phyloP scores from a whole-genome alignment of 2,113 vertebrate species.

The Melanotaenia duboulayi region DNA sequence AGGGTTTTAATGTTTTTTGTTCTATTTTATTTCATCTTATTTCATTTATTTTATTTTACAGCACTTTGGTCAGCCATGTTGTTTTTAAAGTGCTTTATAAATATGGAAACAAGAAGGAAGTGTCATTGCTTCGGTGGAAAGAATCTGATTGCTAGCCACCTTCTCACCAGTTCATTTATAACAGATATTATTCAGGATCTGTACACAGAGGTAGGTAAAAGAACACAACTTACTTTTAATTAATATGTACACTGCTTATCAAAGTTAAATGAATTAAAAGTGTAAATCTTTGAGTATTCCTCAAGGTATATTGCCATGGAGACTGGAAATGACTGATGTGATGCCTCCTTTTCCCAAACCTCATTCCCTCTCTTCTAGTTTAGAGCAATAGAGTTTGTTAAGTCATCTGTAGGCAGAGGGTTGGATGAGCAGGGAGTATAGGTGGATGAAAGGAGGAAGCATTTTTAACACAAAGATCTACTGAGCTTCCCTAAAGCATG shows the following conservation, averaged over 20 bases:
- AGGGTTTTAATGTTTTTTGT: too few species aligned
- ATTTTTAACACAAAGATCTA: conserved; percentile 3
- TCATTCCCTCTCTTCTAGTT: background rate
- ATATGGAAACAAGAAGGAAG: too few species aligned
- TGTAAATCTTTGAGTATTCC: background rate
- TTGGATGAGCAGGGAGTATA: conserved; percentile 17
- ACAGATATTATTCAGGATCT: conserved; percentile 1
- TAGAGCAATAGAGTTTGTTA: background rate
- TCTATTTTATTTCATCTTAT: too few species aligned
- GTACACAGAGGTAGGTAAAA: background rate
- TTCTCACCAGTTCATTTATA: background rate
- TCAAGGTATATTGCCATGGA: conserved; percentile 12
- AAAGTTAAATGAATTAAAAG: conserved; percentile 29
- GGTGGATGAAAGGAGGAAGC: background rate
- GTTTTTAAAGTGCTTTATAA: too few species aligned
- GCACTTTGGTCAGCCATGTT: too few species aligned
- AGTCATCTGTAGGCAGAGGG: background rate
- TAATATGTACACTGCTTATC: background rate
- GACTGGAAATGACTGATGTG: background rate
- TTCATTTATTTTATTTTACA: too few species aligned
- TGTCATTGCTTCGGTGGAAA: too few species aligned
- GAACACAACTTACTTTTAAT: background rate
- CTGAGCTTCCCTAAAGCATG: conserved; percentile 3
- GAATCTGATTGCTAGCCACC: too few species aligned
- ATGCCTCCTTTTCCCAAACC: background rate